phyloP scores from a whole-genome alignment of 2,797 vertebrate species.

The Poeciliopsis gracilis region DNA sequence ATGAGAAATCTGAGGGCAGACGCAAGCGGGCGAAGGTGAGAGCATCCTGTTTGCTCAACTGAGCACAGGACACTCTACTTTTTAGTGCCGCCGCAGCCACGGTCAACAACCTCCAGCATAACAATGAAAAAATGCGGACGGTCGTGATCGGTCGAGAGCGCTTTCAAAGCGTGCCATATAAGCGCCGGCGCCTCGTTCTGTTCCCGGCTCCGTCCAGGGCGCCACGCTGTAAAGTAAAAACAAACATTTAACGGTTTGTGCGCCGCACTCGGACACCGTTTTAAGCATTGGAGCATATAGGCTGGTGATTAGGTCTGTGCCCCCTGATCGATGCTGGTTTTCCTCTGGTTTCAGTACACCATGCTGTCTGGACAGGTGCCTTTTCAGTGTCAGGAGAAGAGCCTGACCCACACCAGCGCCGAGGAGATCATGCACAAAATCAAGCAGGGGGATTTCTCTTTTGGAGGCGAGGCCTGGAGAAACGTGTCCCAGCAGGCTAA shows the following conservation, averaged over 20 bases:
- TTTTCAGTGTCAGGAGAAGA: conserved; percentile 95
- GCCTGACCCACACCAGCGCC: conserved; percentile 90
- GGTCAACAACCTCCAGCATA: conserved; percentile 39
- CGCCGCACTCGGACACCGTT: neutral
- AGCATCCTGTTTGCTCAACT: conserved; percentile 34
- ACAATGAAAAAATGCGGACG: conserved; percentile 37
- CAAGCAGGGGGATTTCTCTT: conserved; percentile 97
- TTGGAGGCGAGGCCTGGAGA: conserved; percentile 96
- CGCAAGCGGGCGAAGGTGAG: conserved; percentile 63
- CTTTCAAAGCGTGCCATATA: conserved; percentile 23
- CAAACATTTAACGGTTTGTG: neutral
- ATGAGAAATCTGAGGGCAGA: conserved; percentile 50
- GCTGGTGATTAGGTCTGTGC: neutral
- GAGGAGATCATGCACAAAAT: conserved; percentile 99
- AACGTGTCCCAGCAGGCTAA: conserved; percentile 97
- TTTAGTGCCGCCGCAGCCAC: conserved; percentile 43
- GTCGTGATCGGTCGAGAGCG: conserved; percentile 50
- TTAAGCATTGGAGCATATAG: neutral
- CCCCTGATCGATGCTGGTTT: neutral
- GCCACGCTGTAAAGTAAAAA: neutral
- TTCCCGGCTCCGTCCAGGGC: neutral
- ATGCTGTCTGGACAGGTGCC: conserved; percentile 99
- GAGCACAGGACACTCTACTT: conserved; percentile 37
- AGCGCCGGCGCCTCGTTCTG: conserved; percentile 4
- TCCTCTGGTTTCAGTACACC: conserved; percentile 87